Evolutionary conservation across 2,888 invertebrate species (phyloP), one percentile per base, ranked within the genome.

Genomic region (Plusia festucae): DNA sequence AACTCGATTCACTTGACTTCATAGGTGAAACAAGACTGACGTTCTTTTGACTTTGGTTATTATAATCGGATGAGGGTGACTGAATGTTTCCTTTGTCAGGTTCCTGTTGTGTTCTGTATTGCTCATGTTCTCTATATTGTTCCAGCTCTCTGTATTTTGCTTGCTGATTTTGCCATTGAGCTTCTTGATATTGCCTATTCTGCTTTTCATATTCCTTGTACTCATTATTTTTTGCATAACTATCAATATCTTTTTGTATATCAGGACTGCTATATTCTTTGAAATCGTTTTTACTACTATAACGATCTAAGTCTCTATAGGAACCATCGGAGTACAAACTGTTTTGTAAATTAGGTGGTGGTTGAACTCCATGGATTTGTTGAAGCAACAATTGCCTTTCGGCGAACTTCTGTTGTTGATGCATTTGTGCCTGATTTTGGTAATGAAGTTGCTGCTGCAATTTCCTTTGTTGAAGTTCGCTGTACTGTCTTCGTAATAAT

Each of bases 401-500:
- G 53, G 96, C 96, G 85, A 96, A 96, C 58, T 96, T 96, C 68
- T 96, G 95, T 76, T 96, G 96, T 83, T 96, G 96, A 74, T 96
- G 96, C 90, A 96, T 95, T 78, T 95, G 94, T 24, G 96, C 96
- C 82, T 96, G 96, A 78, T 95, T 96, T 76, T 96, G 96, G 73
- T 96, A 96, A 76, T 96, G 96, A 82, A 96, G 87, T 84, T 96
- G 96, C 46, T 96, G 96, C 78, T 96, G 96, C 76, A 96, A 85
- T 86, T 96, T 96, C 91, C 96, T 96, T 85, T 96, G 96, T 81
- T 96, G 96, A 75, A 96, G 90, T 86, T 96, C 96, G 79, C 96
- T 96, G 73, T 96, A 96, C 82, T 96, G 96, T 74, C 95, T 93
- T 76, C 96, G 92, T 78, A 96, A 86, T 74, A 96, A 77, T 74